Evolutionary conservation across 64 coral and sea anemone species (phyloP), one percentile per base, ranked within the genome.

Genomic region (Anthopleura sola): DNA sequence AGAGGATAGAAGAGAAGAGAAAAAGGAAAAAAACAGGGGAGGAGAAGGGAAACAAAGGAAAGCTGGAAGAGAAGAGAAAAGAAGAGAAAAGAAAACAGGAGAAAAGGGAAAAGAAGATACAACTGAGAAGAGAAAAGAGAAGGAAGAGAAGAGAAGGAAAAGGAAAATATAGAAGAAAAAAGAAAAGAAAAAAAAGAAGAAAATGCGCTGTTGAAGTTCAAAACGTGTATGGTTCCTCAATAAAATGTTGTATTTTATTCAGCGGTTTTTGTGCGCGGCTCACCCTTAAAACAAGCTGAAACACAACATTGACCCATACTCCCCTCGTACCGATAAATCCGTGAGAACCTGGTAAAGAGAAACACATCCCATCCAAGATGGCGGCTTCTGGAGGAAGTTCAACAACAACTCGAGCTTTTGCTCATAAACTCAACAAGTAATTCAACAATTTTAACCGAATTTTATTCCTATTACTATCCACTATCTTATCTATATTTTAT

Each of bases 341-440:
- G 74, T 31, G 75, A 40, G 75, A 34, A 83, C 12, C 82, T 93
- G 92, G 48, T 56, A 80, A 15, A 26, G 23, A 82, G 16, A 49
- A 86, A 90, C 71, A 36, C 44, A 49, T 49, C 84, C 75, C 68
- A 49, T 39, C 85, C 93, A 95, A 87, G 55, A 98, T 98, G 95
- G 95, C 95, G 83, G 92, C 92, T 66, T 86, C 90, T n/a, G 95
- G 95, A 80, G 68, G 78, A 84, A 81, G 78, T 84, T 77, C 90
- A 53, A 87, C 93, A 36, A 58, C 92, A 80, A 98, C 92, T 17
- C 90, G 95, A 57, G 95, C 95, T 28, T 98, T 98, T 80, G 95
- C 95, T 19, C 92, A 98, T 75, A 98, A 98, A 86, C 86, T 98
- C 26, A 94, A 88, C 89, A 98, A 93, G 95, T 98, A 55, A 86